These are phyloP conservation scores for Lypha dubia DNA, from an alignment of 2,888 invertebrate species.

Conservation along the genomic window DNA sequence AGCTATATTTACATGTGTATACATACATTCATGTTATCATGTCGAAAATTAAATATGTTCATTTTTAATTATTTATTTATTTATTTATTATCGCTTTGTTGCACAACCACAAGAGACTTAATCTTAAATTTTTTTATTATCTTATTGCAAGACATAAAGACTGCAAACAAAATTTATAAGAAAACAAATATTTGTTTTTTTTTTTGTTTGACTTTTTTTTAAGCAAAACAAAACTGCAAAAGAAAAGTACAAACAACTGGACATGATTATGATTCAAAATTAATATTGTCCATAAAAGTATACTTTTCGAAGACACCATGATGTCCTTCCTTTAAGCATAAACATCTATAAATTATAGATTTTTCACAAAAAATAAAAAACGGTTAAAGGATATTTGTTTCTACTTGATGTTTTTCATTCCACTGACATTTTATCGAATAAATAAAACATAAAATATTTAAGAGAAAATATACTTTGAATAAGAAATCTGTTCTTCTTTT, in stretches of 20 bases:
- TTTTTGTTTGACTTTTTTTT: too few relatives aligned
- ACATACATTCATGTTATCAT: not conserved
- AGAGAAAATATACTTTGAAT: not conserved
- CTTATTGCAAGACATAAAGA: too few relatives aligned
- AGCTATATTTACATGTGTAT: too few relatives aligned
- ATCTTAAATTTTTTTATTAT: too few relatives aligned
- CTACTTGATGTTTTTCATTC: not conserved
- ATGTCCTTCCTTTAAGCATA: not conserved
- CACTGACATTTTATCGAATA: not conserved
- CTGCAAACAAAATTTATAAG: not conserved
- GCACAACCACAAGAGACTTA: too few relatives aligned
- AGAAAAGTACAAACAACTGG: not conserved
- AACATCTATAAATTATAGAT: not conserved
- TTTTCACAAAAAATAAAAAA: conserved; percentile 4
- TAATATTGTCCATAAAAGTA: not conserved
- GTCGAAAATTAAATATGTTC: not conserved
- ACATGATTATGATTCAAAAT: not conserved
- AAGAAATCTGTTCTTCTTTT: conserved; percentile 33
- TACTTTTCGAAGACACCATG: not conserved
- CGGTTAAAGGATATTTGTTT: conserved; percentile 25
- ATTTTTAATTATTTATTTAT: too few relatives aligned
- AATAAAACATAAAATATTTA: not conserved
- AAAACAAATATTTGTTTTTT: not conserved
- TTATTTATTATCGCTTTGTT: too few relatives aligned
- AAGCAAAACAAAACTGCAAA: not conserved